phyloP scores from a whole-genome alignment of 92 coral and sea anemone species.

The Zoanthus gigantus region DNA sequence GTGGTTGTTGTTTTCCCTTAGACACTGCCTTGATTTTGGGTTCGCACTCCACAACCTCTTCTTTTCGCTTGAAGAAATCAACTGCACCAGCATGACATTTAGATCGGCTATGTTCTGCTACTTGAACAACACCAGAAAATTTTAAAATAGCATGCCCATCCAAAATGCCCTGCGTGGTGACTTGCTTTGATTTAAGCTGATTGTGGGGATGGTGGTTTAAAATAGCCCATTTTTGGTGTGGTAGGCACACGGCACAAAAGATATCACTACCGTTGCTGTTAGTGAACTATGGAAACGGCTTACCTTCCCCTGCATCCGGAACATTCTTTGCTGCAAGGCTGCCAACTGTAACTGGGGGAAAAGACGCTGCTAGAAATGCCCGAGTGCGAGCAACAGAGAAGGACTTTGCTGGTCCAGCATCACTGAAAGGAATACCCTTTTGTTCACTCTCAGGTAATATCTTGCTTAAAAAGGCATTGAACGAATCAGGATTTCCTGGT shows the following conservation, averaged over 20 bases:
- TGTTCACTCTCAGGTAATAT: slow-evolving; percentile 3
- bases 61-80: slow-evolving; percentile 8
- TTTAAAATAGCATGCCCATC: slow-evolving; percentile 39
- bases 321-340: slow-evolving; percentile 37
- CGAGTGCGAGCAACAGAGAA: slow-evolving; percentile 28
- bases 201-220: slow-evolving; percentile 22
- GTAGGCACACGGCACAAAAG: slow-evolving; percentile 46
- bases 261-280: slow-evolving; percentile 37
- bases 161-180: slow-evolving; percentile 17
- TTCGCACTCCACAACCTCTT: neutral
- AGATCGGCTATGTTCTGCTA: slow-evolving; percentile 26
- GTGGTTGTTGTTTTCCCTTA: slow-evolving; percentile 31
- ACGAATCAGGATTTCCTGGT: slow-evolving; percentile 51
- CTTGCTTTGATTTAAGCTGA: slow-evolving; percentile 40
- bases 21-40: slow-evolving; percentile 12
- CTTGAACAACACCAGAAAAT: slow-evolving; percentile 51
- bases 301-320: slow-evolving; percentile 37
- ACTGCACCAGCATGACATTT: slow-evolving; percentile 44
- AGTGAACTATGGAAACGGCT: slow-evolving; percentile 52
- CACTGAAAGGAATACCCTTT: neutral
- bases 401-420: slow-evolving; percentile 26
- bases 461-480: slow-evolving; percentile 39
- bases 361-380: slow-evolving; percentile 56
- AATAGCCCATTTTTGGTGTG: slow-evolving; percentile 54
- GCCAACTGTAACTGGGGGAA: slow-evolving; percentile 56